These are phyloP conservation scores for Lysiphlebus fabarum DNA, from an alignment of 1,140 invertebrate genomes.

Conservation along the genomic window DNA sequence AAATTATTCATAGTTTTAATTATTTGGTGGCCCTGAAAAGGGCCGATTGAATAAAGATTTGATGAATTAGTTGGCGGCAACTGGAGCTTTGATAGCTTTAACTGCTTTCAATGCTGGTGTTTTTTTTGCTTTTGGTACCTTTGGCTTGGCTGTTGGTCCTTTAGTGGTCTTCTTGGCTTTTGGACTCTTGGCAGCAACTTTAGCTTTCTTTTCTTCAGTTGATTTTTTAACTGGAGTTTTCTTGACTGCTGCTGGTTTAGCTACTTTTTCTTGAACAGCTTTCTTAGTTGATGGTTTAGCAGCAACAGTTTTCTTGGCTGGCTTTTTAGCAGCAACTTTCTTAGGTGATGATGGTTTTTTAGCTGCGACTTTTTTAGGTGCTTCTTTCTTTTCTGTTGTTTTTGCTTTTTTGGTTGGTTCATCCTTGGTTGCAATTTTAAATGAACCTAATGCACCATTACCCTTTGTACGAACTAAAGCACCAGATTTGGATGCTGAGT, in stretches of 20 bases:
- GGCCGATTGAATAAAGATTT: neutral
- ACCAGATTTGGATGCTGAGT: constrained; percentile 57
- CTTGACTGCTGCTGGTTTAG: neutral
- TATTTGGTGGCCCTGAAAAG: constrained; percentile 16
- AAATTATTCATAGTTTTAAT: neutral
- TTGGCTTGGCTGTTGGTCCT: constrained; percentile 15
- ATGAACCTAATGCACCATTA: constrained; percentile 8
- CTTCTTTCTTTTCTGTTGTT: neutral
- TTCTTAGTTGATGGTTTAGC: neutral
- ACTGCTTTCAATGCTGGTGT: constrained; percentile 1
- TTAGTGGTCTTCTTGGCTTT: constrained; percentile 1
- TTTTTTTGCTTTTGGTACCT: constrained; percentile 15
- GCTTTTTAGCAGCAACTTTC: neutral
- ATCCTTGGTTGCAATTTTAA: neutral
- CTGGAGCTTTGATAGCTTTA: constrained; percentile 1
- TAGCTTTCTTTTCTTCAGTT: neutral
- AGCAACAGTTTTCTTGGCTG: neutral
- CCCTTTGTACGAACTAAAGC: constrained; percentile 58
- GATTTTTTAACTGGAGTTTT: constrained; percentile 4
- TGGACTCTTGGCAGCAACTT: neutral
- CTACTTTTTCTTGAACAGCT: neutral
- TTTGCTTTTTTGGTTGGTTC: neutral
- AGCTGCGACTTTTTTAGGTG: neutral
- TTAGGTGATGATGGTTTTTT: constrained; percentile 7
- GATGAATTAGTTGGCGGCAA: neutral